Conservation (phyloP, 2,113 vertebrate species). For the Sebastes schlegelii region DNA sequence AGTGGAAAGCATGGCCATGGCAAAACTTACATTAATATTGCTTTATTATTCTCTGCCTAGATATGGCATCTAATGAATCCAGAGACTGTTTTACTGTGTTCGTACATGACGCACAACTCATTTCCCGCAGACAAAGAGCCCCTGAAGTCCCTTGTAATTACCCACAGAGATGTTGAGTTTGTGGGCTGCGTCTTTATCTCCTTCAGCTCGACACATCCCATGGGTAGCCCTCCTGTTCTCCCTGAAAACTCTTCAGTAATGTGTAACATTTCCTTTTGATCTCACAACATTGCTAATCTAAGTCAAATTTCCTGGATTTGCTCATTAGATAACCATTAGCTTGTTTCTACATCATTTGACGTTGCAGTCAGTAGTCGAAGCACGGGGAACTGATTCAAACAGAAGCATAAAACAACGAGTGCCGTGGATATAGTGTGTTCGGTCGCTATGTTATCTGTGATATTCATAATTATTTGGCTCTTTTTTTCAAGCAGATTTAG, state of each 20-base stretch:
- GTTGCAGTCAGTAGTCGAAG: slow-evolving; percentile 40
- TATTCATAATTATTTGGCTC: background rate
- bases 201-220: slow-evolving; percentile 61
- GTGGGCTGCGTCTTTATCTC: slow-evolving; percentile 67
- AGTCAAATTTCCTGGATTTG: slow-evolving; percentile 42
- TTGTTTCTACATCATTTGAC: slow-evolving; percentile 44
- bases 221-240: slow-evolving; percentile 50
- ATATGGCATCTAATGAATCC: slow-evolving; percentile 40
- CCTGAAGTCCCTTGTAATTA: slow-evolving; percentile 68
- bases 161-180: slow-evolving; percentile 55
- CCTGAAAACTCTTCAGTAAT: slow-evolving; percentile 19
- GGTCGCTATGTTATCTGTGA: background rate
- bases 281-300: slow-evolving; percentile 46
- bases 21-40: slow-evolving; percentile 28
- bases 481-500: slow-evolving; percentile 26
- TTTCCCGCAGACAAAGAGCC: slow-evolving; percentile 64
- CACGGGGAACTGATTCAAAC: background rate
- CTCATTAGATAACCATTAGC: slow-evolving; percentile 50
- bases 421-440: background rate
- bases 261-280: slow-evolving; percentile 56
- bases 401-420: background rate
- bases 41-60: slow-evolving; percentile 53
- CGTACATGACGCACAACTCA: slow-evolving; percentile 49
- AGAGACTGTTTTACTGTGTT: slow-evolving; percentile 42
- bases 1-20: slow-evolving; percentile 29